Evolutionary conservation across 92 coral and sea anemone genomes (phyloP).

Genomic region (Epizoanthus illoricatus): DNA sequence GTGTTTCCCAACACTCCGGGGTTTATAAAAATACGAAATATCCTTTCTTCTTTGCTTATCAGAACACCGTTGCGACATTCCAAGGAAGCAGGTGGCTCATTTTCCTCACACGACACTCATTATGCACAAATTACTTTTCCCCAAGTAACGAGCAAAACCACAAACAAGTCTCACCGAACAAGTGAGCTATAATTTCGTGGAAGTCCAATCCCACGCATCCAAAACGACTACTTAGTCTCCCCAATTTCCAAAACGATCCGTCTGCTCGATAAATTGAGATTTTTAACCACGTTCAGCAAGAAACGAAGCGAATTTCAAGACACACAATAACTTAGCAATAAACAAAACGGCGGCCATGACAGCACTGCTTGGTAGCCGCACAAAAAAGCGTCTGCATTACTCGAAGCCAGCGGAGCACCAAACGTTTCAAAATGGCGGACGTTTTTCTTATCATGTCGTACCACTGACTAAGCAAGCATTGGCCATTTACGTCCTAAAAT

Average conservation of each 20-base stretch:
- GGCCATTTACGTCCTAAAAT: neutral
- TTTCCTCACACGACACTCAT: conserved; percentile 10
- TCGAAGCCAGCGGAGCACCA: conserved; percentile 11
- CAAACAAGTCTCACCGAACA: neutral
- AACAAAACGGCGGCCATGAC: conserved; percentile 93
- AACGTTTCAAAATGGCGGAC: conserved; percentile 23
- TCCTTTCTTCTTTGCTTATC: neutral
- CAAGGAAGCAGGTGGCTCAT: neutral
- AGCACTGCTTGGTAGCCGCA: conserved; percentile 77
- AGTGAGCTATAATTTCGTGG: neutral
- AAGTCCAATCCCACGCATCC: neutral
- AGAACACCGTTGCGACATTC: conserved; percentile 1
- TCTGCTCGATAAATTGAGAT: neutral
- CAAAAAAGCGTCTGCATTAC: conserved; percentile 11
- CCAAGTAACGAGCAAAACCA: neutral
- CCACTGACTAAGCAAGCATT: neutral
- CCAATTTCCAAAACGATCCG: neutral
- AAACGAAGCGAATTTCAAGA: neutral
- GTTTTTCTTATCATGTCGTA: neutral
- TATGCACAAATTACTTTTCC: conserved; percentile 14
- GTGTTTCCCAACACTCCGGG: neutral
- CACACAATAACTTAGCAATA: conserved; percentile 1
- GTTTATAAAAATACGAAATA: neutral
- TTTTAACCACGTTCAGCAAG: neutral
- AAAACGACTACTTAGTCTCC: neutral